Base-by-base conservation (phyloP, 37 sponge, comb jelly and placozoan genomes). In the Halichondria panicea region DNA sequence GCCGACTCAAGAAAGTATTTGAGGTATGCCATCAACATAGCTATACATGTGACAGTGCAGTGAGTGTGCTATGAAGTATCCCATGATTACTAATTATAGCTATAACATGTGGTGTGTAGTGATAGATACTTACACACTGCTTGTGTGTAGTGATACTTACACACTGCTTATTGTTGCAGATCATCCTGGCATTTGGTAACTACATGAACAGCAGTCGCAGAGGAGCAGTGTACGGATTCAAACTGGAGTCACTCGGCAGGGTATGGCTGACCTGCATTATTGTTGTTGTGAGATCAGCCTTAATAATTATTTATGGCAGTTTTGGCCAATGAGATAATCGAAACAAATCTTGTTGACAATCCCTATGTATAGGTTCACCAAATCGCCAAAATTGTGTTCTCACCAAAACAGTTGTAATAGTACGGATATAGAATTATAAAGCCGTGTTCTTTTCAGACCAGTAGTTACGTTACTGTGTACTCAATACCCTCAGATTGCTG, bases 131-230 rank as follows among this genome's bases (percentile, higher is more conserved):
- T 11, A n/a, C 36, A 65, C 36, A 40, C 11, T 44, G 5, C 30
- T 73, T 3, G 30, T 73, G 12, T 48, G 15, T 48, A 71, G 9
- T 71, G 19, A 25, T 48, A 45, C 28, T 73, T 21, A n/a, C n/a
- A n/a, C n/a, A n/a, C n/a, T n/a, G n/a, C 46, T 13, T 48, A 48
- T 15, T 34, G n/a, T 36, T 36, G 19, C 50, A 90, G 91, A 75
- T 93, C 43, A 89, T 93, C 37, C 75, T 93, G 32, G 94, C 94
- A 39, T 93, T 93, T 74, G 94, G 94, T 2, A 93, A 93, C 79
- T 93, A 93, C 83, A 93, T 93, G 94, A 93, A 93, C 76, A 89
- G 94, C 65, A 85, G 83, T 38, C 41, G 85, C 24, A 80, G 90
- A 61, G 94, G 94, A 66, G 71, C 81, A 50, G 86, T 62, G 18